Conservation (phyloP, 2,797 vertebrate species). For the Okamejei kenojei region DNA sequence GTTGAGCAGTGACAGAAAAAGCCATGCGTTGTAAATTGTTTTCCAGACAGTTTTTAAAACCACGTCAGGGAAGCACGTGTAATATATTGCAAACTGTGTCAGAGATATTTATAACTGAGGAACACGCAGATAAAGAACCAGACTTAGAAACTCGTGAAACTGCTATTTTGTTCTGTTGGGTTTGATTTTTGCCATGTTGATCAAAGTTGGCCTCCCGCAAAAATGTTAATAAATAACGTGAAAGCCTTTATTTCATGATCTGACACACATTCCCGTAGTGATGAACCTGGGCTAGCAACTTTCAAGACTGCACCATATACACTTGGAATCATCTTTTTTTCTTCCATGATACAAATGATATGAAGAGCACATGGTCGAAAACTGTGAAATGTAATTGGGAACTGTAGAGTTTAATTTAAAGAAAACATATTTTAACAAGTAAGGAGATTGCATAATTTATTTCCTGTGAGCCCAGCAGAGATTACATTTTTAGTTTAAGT, state of each 20-base stretch:
- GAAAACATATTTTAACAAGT: neutral
- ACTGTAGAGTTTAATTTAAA: too few relatives aligned
- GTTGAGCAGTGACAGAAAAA: neutral
- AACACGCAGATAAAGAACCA: neutral
- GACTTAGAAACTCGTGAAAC: neutral
- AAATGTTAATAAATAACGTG: neutral
- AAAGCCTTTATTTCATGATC: neutral
- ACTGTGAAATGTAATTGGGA: neutral
- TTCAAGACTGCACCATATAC: neutral
- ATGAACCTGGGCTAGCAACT: neutral
- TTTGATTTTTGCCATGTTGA: neutral
- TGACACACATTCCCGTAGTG: neutral
- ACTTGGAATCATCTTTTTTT: neutral
- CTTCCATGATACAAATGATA: neutral
- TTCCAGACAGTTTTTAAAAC: constrained; percentile 21
- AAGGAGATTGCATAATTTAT: neutral
- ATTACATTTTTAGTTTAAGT: neutral
- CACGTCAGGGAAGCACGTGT: neutral
- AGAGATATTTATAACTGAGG: neutral
- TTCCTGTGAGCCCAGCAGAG: neutral
- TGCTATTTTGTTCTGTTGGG: neutral
- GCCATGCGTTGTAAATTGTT: neutral
- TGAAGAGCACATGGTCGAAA: neutral
- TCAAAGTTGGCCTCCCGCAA: neutral
- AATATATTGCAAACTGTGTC: neutral